A percentile compares a stretch with the other conserved stretches of the same genome.
These are phyloP conservation scores for Cantharis nigra DNA, from an alignment of 2,888 invertebrate genomes.

Conservation along the genomic window DNA sequence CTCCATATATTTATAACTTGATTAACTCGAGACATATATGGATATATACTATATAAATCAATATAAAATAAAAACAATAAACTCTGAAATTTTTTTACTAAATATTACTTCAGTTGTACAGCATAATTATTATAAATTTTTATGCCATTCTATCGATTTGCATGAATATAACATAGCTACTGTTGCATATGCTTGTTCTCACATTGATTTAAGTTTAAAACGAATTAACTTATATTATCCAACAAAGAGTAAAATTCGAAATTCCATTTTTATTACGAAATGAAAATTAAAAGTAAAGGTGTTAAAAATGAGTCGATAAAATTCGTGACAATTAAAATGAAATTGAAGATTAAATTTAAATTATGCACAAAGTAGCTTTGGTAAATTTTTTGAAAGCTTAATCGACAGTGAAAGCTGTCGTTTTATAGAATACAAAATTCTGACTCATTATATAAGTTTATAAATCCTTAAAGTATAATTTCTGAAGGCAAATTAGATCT, in stretches of 20 bases:
- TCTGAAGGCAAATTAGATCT: slow-evolving; percentile 29
- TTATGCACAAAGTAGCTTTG: background rate
- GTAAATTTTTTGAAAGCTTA: background rate
- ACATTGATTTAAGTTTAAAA: background rate
- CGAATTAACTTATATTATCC: background rate
- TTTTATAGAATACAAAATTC: slow-evolving; percentile 1
- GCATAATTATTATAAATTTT: background rate
- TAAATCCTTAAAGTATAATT: slow-evolving; percentile 25
- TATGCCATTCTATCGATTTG: background rate
- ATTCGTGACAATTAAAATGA: background rate
- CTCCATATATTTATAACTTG: background rate
- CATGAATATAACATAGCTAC: background rate
- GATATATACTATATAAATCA: background rate
- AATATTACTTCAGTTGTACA: too few relatives aligned
- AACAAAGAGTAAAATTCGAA: background rate
- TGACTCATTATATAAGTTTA: slow-evolving; percentile 9
- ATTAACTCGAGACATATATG: background rate
- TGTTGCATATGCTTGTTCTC: background rate
- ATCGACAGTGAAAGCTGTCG: background rate
- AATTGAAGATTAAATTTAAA: background rate
- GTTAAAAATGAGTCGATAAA: background rate
- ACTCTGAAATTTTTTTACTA: background rate
- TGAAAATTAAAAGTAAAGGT: background rate
- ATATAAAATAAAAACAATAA: background rate
- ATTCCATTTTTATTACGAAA: background rate